Evolutionary conservation across 2,113 vertebrate genomes (phyloP).

Genomic region (Melospiza georgiana): DNA sequence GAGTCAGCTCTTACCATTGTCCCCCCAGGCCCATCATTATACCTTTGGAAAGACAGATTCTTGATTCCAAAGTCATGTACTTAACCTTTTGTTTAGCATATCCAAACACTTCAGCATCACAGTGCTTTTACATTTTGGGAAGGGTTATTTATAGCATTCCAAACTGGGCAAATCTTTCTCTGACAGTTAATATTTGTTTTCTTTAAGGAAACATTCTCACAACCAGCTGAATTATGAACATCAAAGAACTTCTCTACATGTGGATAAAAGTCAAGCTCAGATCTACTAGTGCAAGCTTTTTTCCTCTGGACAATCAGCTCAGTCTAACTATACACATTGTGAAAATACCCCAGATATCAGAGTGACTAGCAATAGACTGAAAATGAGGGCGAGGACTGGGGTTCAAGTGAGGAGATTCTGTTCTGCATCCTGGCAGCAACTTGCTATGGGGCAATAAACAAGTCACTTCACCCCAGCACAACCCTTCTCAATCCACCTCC

Average conservation of each 20-base stretch:
- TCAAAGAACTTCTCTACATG: neutral
- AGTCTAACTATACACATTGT: neutral
- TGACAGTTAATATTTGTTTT: slow-evolving; percentile 4
- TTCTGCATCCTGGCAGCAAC: neutral
- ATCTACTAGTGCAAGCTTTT: neutral
- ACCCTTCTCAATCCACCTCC: neutral
- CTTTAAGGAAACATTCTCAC: neutral
- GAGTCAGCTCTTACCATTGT: neutral
- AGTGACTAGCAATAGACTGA: neutral
- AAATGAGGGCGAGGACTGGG: neutral
- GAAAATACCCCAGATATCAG: neutral
- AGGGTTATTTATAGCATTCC: neutral
- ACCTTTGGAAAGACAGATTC: neutral
- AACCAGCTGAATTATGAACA: neutral
- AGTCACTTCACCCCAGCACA: neutral
- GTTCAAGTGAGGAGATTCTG: neutral
- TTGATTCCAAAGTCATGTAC: neutral
- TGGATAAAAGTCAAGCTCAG: neutral
- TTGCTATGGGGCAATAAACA: neutral
- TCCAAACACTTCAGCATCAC: neutral
- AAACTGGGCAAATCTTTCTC: neutral
- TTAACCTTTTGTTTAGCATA: neutral
- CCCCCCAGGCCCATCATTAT: neutral
- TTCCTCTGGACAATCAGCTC: neutral
- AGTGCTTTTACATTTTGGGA: neutral